Conservation (phyloP, 2,888 invertebrate genomes). For the Gortyna flavago region DNA sequence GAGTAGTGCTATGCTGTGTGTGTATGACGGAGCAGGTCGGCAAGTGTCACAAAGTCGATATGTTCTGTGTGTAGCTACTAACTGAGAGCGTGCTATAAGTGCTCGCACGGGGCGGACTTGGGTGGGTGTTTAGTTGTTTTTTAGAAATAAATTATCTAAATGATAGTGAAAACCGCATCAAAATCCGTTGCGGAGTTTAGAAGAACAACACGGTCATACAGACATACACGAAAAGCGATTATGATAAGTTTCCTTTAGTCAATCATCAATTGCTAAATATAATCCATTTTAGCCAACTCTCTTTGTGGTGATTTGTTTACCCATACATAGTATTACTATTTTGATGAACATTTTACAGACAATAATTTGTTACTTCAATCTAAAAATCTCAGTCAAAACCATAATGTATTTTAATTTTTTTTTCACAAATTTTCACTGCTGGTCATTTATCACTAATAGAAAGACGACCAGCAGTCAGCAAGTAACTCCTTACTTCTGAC, state of each 20-base stretch:
- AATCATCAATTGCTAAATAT: background rate
- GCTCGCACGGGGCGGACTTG: conserved; percentile 45
- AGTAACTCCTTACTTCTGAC: background rate
- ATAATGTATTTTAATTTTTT: too few relatives aligned
- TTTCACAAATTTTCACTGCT: background rate
- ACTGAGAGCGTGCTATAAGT: conserved; percentile 51
- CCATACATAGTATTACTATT: background rate
- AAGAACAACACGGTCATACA: too few relatives aligned
- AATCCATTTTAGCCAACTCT: background rate
- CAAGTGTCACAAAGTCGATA: conserved; percentile 63
- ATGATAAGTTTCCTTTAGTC: background rate
- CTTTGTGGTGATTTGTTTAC: background rate
- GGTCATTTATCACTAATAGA: background rate
- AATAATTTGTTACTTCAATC: background rate
- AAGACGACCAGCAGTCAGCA: background rate
- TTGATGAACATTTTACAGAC: background rate
- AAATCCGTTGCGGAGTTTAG: background rate
- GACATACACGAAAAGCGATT: background rate
- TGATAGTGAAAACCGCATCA: background rate
- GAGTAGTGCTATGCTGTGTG: background rate
- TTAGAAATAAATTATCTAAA: background rate
- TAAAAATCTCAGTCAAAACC: too few relatives aligned
- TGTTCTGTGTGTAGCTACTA: conserved; percentile 61
- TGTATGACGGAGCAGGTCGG: conserved; percentile 46
- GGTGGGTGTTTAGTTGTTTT: too few relatives aligned